Evolutionary conservation across 2,888 invertebrate species (phyloP).

Genomic region (Drosophila cognata): DNA sequence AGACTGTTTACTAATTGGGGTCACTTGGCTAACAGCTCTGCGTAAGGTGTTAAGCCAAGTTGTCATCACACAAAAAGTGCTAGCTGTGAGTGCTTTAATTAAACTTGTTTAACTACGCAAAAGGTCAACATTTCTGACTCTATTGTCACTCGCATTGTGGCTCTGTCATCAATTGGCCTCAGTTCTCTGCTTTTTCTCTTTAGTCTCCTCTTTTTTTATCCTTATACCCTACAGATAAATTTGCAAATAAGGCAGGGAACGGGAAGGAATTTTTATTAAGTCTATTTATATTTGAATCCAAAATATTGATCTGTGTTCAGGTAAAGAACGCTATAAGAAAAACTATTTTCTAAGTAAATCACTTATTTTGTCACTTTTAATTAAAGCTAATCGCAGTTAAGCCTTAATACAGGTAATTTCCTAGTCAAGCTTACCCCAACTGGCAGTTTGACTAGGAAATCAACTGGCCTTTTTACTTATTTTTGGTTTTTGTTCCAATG

Average conservation of each 20-base stretch:
- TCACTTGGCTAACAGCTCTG: conserved; percentile 42
- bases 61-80: conserved; percentile 12
- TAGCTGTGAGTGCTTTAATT: conserved; percentile 66
- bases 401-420: background rate
- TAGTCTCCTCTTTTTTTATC: background rate
- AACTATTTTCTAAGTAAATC: background rate
- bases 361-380: background rate
- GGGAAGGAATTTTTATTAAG: too few species aligned
- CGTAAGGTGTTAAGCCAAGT: conserved; percentile 45
- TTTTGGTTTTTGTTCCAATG: conserved; percentile 2
- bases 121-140: conserved; percentile 60
- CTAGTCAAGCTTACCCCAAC: background rate
- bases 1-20: conserved; percentile 3
- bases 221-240: background rate
- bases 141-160: conserved; percentile 1
- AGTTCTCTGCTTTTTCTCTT: background rate
- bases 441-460: background rate
- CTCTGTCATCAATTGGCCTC: conserved; percentile 25
- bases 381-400: background rate
- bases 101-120: conserved; percentile 65
- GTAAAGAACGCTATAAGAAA: background rate
- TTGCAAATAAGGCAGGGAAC: background rate
- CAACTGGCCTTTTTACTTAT: background rate
- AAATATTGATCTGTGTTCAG: background rate
- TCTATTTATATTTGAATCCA: background rate